A percentile compares a stretch with the other conserved stretches of the same genome.
phyloP scores from a whole-genome alignment of 1,140 invertebrate genomes.

The Sipha flava region DNA sequence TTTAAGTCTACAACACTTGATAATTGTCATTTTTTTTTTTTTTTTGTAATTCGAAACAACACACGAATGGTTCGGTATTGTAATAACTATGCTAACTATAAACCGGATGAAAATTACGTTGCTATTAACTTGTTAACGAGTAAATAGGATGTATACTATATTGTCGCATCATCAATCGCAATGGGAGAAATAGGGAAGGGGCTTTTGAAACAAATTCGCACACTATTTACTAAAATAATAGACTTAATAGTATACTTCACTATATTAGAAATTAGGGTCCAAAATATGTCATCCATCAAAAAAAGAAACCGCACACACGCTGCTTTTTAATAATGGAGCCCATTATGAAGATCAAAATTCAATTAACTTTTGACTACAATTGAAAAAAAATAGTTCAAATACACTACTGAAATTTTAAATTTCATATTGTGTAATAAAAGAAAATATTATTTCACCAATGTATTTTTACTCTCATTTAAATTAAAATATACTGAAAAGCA shows the following conservation, averaged over 20 bases:
- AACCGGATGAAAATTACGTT: background rate
- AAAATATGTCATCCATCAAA: background rate
- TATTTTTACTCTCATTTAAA: no score
- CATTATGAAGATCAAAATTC: background rate
- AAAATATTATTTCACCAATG: background rate
- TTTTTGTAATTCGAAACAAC: no score
- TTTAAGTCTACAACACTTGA: no score
- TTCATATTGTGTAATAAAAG: background rate
- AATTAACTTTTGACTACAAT: background rate
- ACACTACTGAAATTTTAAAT: background rate
- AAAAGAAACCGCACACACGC: background rate
- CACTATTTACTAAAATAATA: slow-evolving; percentile 21
- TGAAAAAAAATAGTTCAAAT: background rate
- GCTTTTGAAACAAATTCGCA: slow-evolving; percentile 18
- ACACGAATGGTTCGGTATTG: background rate
- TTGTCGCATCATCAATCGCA: background rate
- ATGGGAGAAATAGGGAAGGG: background rate
- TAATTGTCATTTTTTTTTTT: background rate
- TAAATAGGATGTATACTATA: slow-evolving; percentile 2
- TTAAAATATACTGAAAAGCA: no score
- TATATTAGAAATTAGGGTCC: slow-evolving; percentile 8
- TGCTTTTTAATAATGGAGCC: background rate
- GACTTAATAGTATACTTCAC: background rate
- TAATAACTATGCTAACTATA: background rate
- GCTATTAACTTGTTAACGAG: background rate